These are phyloP conservation scores for Solenodon paradoxus DNA, from an alignment of 2,113 vertebrate species.

Conservation along the genomic window DNA sequence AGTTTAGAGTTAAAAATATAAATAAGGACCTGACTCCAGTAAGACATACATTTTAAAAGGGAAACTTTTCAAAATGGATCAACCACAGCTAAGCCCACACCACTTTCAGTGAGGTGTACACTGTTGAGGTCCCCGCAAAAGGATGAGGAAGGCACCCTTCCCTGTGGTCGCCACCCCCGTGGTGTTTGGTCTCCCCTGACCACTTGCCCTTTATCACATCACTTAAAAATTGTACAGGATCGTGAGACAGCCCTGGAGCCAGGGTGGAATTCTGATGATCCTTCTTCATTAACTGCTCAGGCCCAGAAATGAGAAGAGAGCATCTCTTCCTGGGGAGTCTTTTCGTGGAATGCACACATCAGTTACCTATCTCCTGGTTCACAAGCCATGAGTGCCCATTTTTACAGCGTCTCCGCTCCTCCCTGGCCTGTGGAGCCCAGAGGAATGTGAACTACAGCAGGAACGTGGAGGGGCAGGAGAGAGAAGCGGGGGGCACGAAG, in stretches of 20 bases:
- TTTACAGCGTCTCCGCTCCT: constrained; percentile 44
- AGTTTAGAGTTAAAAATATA: not conserved
- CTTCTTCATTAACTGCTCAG: constrained; percentile 81
- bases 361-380: constrained; percentile 76
- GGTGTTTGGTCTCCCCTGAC: constrained; percentile 68
- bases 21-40: not conserved
- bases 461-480: constrained; percentile 25
- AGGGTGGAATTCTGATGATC: constrained; percentile 70
- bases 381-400: constrained; percentile 72
- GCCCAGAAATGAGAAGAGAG: constrained; percentile 79
- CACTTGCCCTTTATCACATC: constrained; percentile 67
- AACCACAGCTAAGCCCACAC: not conserved
- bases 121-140: not conserved
- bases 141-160: not conserved
- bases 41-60: not conserved
- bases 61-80: constrained; percentile 5
- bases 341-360: constrained; percentile 81
- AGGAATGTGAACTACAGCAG: constrained; percentile 53
- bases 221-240: constrained; percentile 65
- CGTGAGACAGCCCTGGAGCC: constrained; percentile 68
- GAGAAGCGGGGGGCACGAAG: constrained; percentile 24
- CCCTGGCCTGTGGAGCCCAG: constrained; percentile 11
- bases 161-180: constrained; percentile 40
- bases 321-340: constrained; percentile 81
- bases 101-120: not conserved